phyloP scores from a whole-genome alignment of 2,113 vertebrate species.

The Ictalurus furcatus region DNA sequence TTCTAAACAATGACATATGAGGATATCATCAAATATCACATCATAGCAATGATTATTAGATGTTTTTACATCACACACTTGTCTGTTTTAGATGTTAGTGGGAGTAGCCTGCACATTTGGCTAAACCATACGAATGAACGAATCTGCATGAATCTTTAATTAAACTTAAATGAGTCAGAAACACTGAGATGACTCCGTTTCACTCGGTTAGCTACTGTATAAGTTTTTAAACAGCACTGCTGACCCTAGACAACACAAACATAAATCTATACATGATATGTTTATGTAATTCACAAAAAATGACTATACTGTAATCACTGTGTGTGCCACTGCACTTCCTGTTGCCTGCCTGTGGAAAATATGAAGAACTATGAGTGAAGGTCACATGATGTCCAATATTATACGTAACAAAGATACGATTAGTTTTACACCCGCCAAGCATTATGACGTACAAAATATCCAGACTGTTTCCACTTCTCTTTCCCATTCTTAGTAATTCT shows the following conservation, averaged over 20 bases:
- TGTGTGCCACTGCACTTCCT: neutral
- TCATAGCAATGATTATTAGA: neutral
- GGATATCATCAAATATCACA: too few relatives aligned
- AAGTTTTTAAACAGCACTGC: too few relatives aligned
- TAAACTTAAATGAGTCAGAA: neutral
- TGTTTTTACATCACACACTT: neutral
- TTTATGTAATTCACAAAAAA: too few relatives aligned
- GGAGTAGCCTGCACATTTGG: too few relatives aligned
- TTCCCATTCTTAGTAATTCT: neutral
- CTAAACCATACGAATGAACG: too few relatives aligned
- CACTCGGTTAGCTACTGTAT: too few relatives aligned
- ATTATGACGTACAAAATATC: neutral
- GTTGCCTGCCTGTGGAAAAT: neutral
- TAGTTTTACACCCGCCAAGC: neutral
- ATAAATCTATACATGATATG: too few relatives aligned
- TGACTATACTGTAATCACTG: too few relatives aligned
- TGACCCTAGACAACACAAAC: too few relatives aligned
- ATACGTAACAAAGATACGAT: neutral
- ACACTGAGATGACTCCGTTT: neutral
- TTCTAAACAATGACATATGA: neutral
- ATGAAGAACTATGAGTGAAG: neutral
- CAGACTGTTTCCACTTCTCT: neutral
- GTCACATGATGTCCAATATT: neutral
- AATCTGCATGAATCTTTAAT: neutral
- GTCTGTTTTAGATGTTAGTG: neutral